phyloP scores from a whole-genome alignment of 30 jellyfish, hydroid and myxozoan genomes.

The Aurelia aurita complex sp. Pacific region DNA sequence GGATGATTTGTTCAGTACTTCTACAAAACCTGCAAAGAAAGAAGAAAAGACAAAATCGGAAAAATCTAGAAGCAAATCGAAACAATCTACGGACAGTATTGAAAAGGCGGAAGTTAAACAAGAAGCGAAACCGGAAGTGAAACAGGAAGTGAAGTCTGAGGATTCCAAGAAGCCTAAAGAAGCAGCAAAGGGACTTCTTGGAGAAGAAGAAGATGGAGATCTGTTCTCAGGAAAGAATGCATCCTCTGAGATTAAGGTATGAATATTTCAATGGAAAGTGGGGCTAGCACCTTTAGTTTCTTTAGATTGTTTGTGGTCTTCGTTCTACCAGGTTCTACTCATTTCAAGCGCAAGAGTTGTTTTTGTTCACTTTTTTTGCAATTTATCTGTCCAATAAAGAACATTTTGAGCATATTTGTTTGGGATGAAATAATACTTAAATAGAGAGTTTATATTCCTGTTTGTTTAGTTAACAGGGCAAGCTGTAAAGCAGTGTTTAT shows the following conservation, averaged over 20 bases:
- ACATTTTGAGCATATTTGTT: too few relatives aligned
- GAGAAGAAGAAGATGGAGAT: constrained; percentile 44
- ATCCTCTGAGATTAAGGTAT: neutral
- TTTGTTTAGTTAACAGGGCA: too few relatives aligned
- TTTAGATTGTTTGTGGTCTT: too few relatives aligned
- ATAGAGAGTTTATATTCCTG: too few relatives aligned
- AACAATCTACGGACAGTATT: neutral
- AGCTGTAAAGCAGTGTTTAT: too few relatives aligned
- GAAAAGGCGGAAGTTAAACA: too few relatives aligned
- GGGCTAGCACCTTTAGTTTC: too few relatives aligned
- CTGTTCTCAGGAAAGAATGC: neutral
- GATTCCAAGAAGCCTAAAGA: neutral
- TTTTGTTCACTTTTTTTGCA: too few relatives aligned
- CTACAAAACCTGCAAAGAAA: constrained; percentile 8
- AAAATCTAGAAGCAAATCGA: neutral
- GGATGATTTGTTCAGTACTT: constrained; percentile 51
- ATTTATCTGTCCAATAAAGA: too few relatives aligned
- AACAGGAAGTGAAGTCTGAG: constrained; percentile 11
- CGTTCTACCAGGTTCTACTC: too few relatives aligned
- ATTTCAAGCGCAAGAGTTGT: too few relatives aligned
- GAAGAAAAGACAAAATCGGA: neutral
- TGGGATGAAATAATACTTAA: too few relatives aligned
- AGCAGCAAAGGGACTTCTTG: constrained; percentile 8
- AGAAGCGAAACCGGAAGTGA: constrained; percentile 8
- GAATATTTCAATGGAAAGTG: neutral